These are phyloP conservation scores for Clanis bilineata DNA, from an alignment of 2,888 invertebrate genomes.

Conservation along the genomic window DNA sequence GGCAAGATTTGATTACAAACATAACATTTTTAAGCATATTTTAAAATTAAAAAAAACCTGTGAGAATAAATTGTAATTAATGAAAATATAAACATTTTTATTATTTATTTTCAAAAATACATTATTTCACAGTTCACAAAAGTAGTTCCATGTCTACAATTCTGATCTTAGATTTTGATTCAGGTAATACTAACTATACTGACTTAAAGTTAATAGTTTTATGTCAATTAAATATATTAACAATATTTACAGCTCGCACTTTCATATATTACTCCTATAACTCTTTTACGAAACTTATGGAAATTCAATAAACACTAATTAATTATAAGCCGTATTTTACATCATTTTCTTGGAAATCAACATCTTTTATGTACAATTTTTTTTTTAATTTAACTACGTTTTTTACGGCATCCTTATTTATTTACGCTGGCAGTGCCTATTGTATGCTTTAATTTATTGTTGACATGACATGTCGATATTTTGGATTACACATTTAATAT, in stretches of 20 bases:
- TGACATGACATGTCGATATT: neutral
- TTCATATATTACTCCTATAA: slow-evolving; percentile 8
- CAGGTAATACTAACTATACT: neutral
- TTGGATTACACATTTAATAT: neutral
- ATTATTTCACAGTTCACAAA: too few relatives aligned
- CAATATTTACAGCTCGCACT: slow-evolving; percentile 58
- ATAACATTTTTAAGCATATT: neutral
- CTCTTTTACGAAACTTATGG: slow-evolving; percentile 1
- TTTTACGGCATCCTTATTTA: slow-evolving; percentile 25
- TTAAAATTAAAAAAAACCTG: too few relatives aligned
- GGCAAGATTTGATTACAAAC: neutral
- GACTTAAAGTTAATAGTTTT: slow-evolving; percentile 10
- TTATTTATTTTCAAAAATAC: too few relatives aligned
- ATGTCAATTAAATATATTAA: slow-evolving; percentile 27
- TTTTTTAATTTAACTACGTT: slow-evolving; percentile 13
- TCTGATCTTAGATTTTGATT: neutral
- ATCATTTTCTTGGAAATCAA: neutral
- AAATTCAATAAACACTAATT: slow-evolving; percentile 14
- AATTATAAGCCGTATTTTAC: neutral
- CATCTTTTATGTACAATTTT: neutral
- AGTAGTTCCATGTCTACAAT: too few relatives aligned
- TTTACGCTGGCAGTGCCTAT: slow-evolving; percentile 55
- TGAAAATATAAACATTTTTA: too few relatives aligned
- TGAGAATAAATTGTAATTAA: too few relatives aligned
- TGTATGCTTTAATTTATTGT: slow-evolving; percentile 17